A percentile compares a stretch with the other conserved stretches of the same genome.
These are phyloP conservation scores for Catocala sponsa DNA, from an alignment of 2,888 invertebrate genomes.

Conservation along the genomic window DNA sequence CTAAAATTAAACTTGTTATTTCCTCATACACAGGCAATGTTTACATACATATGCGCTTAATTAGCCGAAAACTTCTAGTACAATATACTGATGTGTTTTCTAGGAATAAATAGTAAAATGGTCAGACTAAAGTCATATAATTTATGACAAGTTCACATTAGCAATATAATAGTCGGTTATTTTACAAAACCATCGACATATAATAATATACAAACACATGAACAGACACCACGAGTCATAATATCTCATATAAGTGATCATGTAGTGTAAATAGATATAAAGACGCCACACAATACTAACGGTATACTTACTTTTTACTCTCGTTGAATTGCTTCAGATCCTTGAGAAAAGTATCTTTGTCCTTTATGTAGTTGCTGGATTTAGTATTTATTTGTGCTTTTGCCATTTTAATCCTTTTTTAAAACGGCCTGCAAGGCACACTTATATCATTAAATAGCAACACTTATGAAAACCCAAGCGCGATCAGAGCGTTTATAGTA, in stretches of 20 bases:
- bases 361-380: slow-evolving; percentile 92
- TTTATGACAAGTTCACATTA: too few species aligned
- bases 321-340: slow-evolving; percentile 97
- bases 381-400: slow-evolving; percentile 85
- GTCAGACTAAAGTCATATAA: too few species aligned
- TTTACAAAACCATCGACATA: too few species aligned
- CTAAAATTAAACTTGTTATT: too few species aligned
- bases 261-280: slow-evolving; percentile 5
- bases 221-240: not conserved
- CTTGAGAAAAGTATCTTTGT: slow-evolving; percentile 93
- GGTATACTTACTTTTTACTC: slow-evolving; percentile 93
- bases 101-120: too few species aligned
- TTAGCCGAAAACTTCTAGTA: too few species aligned
- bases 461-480: slow-evolving; percentile 14
- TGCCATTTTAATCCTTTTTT: slow-evolving; percentile 70
- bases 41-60: too few species aligned
- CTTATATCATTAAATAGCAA: slow-evolving; percentile 15
- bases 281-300: slow-evolving; percentile 1
- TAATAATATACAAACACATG: slow-evolving; percentile 2
- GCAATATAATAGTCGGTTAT: too few species aligned
- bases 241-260: not conserved
- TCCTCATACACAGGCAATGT: too few species aligned
- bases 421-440: slow-evolving; percentile 26
- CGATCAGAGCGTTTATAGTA: slow-evolving; percentile 12
- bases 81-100: too few species aligned